Conservation (phyloP, 2,888 invertebrate species). For the Lithophane socia region DNA sequence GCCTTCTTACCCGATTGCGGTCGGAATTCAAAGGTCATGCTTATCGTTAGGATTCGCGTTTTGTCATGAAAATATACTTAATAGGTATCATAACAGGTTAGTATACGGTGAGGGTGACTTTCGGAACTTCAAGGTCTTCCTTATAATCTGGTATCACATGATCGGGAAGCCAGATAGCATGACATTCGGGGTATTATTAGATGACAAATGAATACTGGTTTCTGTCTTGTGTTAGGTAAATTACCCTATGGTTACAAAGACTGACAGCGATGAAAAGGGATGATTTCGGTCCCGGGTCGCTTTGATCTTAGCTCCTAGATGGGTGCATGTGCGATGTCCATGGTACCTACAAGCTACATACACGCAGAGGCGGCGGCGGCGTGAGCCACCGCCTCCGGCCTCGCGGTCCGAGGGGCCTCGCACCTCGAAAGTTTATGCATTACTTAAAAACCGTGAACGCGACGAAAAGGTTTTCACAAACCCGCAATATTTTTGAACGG, state of each 20-base stretch:
- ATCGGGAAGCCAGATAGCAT: slow-evolving; percentile 16
- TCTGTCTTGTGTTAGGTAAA: not conserved
- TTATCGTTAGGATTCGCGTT: slow-evolving; percentile 36
- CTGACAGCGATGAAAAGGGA: not conserved
- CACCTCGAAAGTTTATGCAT: too few species aligned
- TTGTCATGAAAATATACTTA: slow-evolving; percentile 39
- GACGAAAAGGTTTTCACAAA: too few species aligned
- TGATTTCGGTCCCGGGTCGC: not conserved
- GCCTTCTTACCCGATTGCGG: slow-evolving; percentile 9
- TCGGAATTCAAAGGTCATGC: slow-evolving; percentile 51
- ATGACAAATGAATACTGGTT: slow-evolving; percentile 4
- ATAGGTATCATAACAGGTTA: slow-evolving; percentile 20
- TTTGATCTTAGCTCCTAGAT: not conserved
- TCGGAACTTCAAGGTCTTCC: slow-evolving; percentile 47
- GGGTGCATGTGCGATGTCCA: not conserved
- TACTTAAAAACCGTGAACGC: too few species aligned
- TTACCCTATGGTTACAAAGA: not conserved
- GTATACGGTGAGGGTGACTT: slow-evolving; percentile 35
- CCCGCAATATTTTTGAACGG: too few species aligned
- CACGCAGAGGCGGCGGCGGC: too few species aligned
- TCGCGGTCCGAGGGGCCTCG: too few species aligned
- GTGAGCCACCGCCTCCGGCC: too few species aligned
- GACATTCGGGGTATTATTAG: slow-evolving; percentile 4
- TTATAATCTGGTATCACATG: slow-evolving; percentile 24
- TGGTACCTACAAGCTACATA: too few species aligned